Base-by-base conservation (phyloP, 2,113 vertebrate genomes). In the Gadus chalcogrammus region DNA sequence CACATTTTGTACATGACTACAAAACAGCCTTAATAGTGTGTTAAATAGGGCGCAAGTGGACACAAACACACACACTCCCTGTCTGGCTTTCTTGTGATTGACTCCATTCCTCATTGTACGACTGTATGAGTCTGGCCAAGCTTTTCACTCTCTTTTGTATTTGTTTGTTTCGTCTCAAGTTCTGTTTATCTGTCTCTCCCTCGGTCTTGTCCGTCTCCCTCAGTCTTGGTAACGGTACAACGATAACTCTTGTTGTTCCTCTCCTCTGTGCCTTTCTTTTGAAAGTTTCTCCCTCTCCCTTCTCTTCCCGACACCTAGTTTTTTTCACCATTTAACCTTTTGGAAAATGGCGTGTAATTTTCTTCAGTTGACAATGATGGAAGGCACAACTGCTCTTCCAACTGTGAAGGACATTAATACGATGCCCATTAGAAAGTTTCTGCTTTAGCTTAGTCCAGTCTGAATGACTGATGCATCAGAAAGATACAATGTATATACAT, bases 31-130 rank as follows among this genome's bases (percentile, higher is more conserved):
- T 35, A 35, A 35, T 5, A 35, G 31, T 80, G 68, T 79, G 78
- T 80, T 61, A 18, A 59, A 38, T 28, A 4, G 38, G 68, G 80
- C 18, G 68, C 65, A 75, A 70, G 71, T 62, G 70, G 62, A 67
- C 65, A 65, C 31, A 8, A 4, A 70, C 42, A 59, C 18, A 7
- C 70, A 16, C 48, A 31, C 59, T 52, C n/a, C 63, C 20, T 73
- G 17, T 66, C 18, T 61, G 3, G 3, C 1, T 61, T 6, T 63
- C 35, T 72, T 58, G 67, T 62, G 64, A 69, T 15, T 52, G 56
- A 42, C 38, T 42, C 38, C 38, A 42, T 42, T 42, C 11, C 38
- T 42, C 38, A 42, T 42, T 42, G 38, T 42, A 42, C 38, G 38
- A 42, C 38, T 24, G 24, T 24, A 24, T 42, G 5, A 42, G 38